These are phyloP conservation scores for Tachypleus tridentatus DNA, from an alignment of 1,140 invertebrate species.

Conservation along the genomic window DNA sequence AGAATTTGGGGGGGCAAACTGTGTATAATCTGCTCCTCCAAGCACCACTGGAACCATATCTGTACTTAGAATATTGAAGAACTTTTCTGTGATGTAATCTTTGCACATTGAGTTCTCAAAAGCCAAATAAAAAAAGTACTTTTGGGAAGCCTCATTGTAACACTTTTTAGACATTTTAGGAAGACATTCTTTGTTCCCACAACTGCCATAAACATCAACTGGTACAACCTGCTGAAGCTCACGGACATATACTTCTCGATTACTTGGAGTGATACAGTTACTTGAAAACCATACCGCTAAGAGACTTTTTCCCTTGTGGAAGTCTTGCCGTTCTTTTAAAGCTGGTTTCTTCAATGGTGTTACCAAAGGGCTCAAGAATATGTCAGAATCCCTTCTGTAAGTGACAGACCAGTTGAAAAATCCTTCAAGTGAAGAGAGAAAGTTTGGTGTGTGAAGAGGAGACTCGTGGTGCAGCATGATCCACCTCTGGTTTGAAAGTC, in stretches of 20 bases:
- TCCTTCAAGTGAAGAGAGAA: conserved; percentile 14
- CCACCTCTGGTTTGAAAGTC: conserved; percentile 22
- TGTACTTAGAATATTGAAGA: conserved; percentile 27
- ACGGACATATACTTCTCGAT: conserved; percentile 42
- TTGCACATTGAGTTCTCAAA: conserved; percentile 34
- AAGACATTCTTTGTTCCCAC: conserved; percentile 31
- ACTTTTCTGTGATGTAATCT: conserved; percentile 37
- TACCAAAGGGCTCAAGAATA: conserved; percentile 27
- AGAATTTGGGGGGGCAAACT: conserved; percentile 31
- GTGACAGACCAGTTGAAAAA: conserved; percentile 49
- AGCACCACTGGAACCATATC: conserved; percentile 32
- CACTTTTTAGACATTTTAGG: conserved; percentile 24
- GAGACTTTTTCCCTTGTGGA: conserved; percentile 19
- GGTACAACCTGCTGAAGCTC: conserved; percentile 42
- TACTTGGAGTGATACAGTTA: conserved; percentile 44
- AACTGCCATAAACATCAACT: conserved; percentile 57
- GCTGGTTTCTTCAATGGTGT: conserved; percentile 6
- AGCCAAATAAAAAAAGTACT: conserved; percentile 33
- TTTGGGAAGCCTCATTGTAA: conserved; percentile 19
- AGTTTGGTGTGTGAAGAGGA: conserved; percentile 21
- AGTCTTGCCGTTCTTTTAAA: neutral
- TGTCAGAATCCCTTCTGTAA: conserved; percentile 43
- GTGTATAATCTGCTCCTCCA: conserved; percentile 30
- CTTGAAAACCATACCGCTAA: conserved; percentile 49
- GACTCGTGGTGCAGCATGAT: conserved; percentile 25